Conservation (phyloP, 1,140 invertebrate genomes). For the Patella vulgata region DNA sequence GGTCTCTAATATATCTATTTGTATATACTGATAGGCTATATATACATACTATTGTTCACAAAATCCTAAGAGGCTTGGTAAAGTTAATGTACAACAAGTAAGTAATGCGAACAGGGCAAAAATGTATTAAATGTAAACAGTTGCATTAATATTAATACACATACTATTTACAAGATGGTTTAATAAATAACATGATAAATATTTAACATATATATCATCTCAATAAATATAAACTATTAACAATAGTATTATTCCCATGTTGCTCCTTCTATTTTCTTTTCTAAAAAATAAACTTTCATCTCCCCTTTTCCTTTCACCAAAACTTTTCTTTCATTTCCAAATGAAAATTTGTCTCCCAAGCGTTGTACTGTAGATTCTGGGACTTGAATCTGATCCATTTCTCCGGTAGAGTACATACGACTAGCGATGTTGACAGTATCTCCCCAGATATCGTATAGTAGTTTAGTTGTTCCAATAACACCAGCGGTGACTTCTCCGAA, state of each 20-base stretch:
- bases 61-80: too few species aligned
- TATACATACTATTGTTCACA: too few species aligned
- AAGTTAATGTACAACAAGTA: too few species aligned
- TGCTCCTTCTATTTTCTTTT: slow-evolving; percentile 51
- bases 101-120: too few species aligned
- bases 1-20: too few species aligned
- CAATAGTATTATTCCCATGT: slow-evolving; percentile 52
- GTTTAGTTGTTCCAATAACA: slow-evolving; percentile 94
- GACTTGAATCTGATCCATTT: slow-evolving; percentile 87
- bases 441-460: slow-evolving; percentile 98
- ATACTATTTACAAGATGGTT: too few species aligned
- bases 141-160: too few species aligned
- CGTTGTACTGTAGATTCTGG: slow-evolving; percentile 66
- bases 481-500: slow-evolving; percentile 92
- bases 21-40: too few species aligned
- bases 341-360: slow-evolving; percentile 70
- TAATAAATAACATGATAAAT: too few species aligned
- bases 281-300: slow-evolving; percentile 75
- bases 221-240: too few species aligned
- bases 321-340: slow-evolving; percentile 63
- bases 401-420: slow-evolving; percentile 85
- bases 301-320: slow-evolving; percentile 67
- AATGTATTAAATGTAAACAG: too few species aligned
- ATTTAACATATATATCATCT: too few species aligned
- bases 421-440: slow-evolving; percentile 98